These are phyloP conservation scores for Eupsilia transversa DNA, from an alignment of 2,888 invertebrate genomes.

Conservation along the genomic window DNA sequence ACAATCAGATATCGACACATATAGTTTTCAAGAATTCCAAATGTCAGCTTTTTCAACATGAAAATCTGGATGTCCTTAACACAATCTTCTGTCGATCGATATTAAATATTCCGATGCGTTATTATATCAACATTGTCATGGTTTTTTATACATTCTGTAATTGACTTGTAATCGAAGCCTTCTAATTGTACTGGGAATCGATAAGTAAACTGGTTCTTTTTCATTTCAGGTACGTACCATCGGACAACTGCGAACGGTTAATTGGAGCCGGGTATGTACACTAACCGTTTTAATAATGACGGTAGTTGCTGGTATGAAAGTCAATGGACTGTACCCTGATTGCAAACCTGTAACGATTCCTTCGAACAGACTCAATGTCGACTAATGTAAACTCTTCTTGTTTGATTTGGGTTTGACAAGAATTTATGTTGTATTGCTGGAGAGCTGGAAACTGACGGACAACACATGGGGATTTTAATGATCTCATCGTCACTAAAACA, in stretches of 20 bases:
- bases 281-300: conserved; percentile 69
- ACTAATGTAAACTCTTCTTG: conserved; percentile 52
- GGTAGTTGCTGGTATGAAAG: conserved; percentile 58
- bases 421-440: conserved; percentile 25
- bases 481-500: conserved; percentile 42
- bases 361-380: conserved; percentile 61
- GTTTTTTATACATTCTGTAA: conserved; percentile 62
- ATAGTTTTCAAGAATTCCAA: conserved; percentile 62
- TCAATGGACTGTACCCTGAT: conserved; percentile 67
- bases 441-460: conserved; percentile 17
- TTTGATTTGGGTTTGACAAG: conserved; percentile 54
- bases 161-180: conserved; percentile 68
- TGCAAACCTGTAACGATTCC: conserved; percentile 67
- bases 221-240: conserved; percentile 79
- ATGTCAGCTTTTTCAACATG: conserved; percentile 57
- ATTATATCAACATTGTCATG: conserved; percentile 64
- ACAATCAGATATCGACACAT: conserved; percentile 63
- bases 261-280: conserved; percentile 69
- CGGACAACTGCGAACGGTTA: conserved; percentile 65
- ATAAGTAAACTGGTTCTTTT: conserved; percentile 75
- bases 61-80: conserved; percentile 63
- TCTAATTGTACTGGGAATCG: conserved; percentile 74
- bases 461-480: conserved; percentile 45
- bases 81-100: conserved; percentile 40
- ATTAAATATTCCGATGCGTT: conserved; percentile 61